Conservation (phyloP, 1,140 invertebrate species). For the Onthophagus taurus region DNA sequence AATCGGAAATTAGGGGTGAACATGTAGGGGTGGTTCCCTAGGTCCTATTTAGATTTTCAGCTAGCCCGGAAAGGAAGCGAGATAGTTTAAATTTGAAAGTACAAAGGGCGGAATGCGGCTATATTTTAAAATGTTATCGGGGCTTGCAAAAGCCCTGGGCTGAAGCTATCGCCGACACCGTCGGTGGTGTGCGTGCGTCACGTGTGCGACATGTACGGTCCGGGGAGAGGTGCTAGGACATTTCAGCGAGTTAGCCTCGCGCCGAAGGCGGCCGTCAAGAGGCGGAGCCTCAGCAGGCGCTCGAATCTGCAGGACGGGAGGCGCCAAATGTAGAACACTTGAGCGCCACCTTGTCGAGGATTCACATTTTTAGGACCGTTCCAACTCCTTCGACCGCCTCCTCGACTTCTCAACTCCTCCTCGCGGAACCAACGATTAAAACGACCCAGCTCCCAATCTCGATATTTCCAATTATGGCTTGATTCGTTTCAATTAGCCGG, state of each 20-base stretch:
- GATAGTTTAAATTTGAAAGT: conserved; percentile 25
- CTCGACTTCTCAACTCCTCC: too few species aligned
- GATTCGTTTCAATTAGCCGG: too few species aligned
- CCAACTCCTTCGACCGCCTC: too few species aligned
- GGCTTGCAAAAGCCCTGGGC: too few species aligned
- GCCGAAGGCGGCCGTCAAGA: conserved; percentile 21
- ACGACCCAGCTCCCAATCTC: too few species aligned
- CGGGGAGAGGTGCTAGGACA: conserved; percentile 1
- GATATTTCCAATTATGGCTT: too few species aligned
- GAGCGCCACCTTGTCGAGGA: too few species aligned
- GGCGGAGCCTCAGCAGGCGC: conserved; percentile 22
- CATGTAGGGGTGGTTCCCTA: neutral
- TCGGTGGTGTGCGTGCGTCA: conserved; percentile 7
- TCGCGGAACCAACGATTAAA: too few species aligned
- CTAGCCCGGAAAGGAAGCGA: conserved; percentile 20
- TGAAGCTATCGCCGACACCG: too few species aligned
- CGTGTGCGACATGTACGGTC: neutral
- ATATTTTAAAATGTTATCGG: conserved; percentile 27
- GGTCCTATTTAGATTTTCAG: conserved; percentile 22
- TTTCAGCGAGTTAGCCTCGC: conserved; percentile 21
- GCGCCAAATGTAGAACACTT: too few species aligned
- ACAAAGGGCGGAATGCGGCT: conserved; percentile 21
- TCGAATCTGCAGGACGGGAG: too few species aligned
- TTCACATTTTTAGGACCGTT: too few species aligned
- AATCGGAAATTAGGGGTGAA: neutral